A percentile compares a stretch with the other conserved stretches of the same genome.
phyloP scores from a whole-genome alignment of 2,888 invertebrate genomes.

The Odontothrips loti region DNA sequence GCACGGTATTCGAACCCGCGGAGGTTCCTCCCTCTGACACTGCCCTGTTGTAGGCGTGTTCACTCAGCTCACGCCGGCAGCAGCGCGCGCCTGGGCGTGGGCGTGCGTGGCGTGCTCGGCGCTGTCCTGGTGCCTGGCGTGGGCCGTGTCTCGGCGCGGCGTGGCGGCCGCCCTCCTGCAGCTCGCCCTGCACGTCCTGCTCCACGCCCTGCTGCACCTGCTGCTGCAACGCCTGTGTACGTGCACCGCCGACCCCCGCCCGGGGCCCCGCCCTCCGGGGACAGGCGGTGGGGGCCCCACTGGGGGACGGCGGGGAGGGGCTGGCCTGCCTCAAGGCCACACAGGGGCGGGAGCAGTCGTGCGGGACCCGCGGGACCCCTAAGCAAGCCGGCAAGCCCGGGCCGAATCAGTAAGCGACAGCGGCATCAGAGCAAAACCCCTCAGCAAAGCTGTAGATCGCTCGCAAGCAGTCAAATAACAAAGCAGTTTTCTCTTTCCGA shows the following conservation, averaged over 20 bases:
- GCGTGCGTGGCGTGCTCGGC: slow-evolving; percentile 20
- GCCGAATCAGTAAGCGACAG: not conserved
- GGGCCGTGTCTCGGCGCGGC: slow-evolving; percentile 24
- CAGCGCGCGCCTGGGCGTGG: slow-evolving; percentile 16
- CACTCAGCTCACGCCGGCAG: slow-evolving; percentile 37
- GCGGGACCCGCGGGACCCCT: not conserved
- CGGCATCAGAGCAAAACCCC: not conserved
- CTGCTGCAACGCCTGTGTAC: slow-evolving; percentile 21
- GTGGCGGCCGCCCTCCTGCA: slow-evolving; percentile 21
- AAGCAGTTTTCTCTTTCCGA: too few species aligned
- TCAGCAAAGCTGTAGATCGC: too few species aligned
- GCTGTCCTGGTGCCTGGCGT: slow-evolving; percentile 25
- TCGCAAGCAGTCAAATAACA: too few species aligned
- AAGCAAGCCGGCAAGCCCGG: not conserved
- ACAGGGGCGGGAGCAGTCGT: not conserved
- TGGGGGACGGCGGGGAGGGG: slow-evolving; percentile 5
- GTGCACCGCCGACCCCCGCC: not conserved
- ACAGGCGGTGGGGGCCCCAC: not conserved
- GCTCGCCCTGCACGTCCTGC: slow-evolving; percentile 16
- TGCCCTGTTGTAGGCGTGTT: slow-evolving; percentile 35
- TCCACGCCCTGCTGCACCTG: slow-evolving; percentile 25
- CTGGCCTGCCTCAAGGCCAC: not conserved
- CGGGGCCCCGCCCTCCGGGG: not conserved
- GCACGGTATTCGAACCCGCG: too few species aligned
- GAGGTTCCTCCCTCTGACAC: slow-evolving; percentile 29